Percentiles rank a stretch among this genome's conserved stretches.
These are phyloP conservation scores for Styela clava DNA, from an alignment of 23 tunicate species.

Conservation along the genomic window DNA sequence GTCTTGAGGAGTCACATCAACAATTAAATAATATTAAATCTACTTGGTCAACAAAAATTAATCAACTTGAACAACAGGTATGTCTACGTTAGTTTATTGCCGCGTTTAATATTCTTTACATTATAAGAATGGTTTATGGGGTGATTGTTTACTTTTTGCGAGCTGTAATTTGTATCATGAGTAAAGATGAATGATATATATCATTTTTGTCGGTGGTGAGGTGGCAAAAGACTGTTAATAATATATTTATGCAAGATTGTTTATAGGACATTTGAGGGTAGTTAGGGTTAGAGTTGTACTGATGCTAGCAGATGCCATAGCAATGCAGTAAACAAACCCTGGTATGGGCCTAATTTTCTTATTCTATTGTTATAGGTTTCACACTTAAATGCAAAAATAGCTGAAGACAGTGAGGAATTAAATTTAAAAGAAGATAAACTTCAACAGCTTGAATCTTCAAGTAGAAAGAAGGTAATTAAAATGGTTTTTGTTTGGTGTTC, in stretches of 20 bases:
- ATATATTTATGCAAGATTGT: no score
- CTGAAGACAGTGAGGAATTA: constrained; percentile 72
- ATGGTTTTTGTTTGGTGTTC: not conserved
- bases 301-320: no score
- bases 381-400: constrained; percentile 68
- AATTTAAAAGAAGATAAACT: constrained; percentile 28
- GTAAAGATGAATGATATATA: no score
- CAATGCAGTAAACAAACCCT: no score
- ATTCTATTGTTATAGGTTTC: constrained; percentile 60
- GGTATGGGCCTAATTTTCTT: no score
- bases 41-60: constrained; percentile 89
- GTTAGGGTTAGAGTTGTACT: no score
- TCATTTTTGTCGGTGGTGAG: no score
- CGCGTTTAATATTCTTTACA: not conserved
- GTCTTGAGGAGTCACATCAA: constrained; percentile 77
- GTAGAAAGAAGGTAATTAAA: constrained; percentile 10
- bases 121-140: no score
- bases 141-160: no score
- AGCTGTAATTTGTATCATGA: no score
- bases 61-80: constrained; percentile 73
- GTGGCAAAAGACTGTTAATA: no score
- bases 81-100: not conserved
- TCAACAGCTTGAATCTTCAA: constrained; percentile 9
- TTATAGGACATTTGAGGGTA: no score
- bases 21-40: constrained; percentile 83